Evolutionary conservation across 2,113 vertebrate genomes (phyloP).

Genomic region (Cyprinodon tularosa): DNA sequence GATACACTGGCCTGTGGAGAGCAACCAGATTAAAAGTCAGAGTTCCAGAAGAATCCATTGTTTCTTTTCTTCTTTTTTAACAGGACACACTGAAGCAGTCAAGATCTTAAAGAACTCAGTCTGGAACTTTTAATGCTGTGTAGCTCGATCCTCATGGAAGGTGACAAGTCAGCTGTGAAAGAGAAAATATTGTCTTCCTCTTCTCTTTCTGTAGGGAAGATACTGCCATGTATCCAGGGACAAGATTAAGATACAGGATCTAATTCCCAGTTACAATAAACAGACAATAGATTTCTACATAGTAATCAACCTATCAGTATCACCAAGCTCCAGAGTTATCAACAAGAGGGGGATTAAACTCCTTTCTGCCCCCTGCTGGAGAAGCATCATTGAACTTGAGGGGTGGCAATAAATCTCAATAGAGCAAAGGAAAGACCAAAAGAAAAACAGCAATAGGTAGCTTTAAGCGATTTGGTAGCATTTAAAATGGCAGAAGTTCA

Average conservation of each 20-base stretch:
- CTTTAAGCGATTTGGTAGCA: background rate
- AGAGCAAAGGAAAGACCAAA: background rate
- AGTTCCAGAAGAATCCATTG: slow-evolving; percentile 41
- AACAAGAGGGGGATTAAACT: slow-evolving; percentile 52
- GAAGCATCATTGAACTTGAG: background rate
- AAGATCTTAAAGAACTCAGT: slow-evolving; percentile 6
- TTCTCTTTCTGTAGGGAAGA: background rate
- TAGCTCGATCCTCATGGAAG: slow-evolving; percentile 9
- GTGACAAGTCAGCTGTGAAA: slow-evolving; percentile 7
- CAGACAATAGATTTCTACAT: background rate
- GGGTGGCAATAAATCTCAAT: background rate
- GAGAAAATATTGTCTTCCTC: background rate
- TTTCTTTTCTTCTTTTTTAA: slow-evolving; percentile 12
- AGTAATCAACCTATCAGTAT: background rate
- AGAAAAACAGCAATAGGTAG: too few relatives aligned
- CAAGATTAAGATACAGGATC: background rate
- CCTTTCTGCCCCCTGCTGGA: slow-evolving; percentile 75
- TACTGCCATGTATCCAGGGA: background rate
- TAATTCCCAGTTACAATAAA: background rate
- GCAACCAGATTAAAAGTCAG: slow-evolving; percentile 40
- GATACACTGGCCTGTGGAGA: slow-evolving; percentile 90
- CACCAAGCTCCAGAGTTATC: slow-evolving; percentile 1
- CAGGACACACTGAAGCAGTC: slow-evolving; percentile 20
- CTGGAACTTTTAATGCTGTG: slow-evolving; percentile 10
- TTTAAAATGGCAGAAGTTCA: too few relatives aligned